Evolutionary conservation across 2,888 invertebrate genomes (phyloP).

Genomic region (Oscheius sp.): DNA sequence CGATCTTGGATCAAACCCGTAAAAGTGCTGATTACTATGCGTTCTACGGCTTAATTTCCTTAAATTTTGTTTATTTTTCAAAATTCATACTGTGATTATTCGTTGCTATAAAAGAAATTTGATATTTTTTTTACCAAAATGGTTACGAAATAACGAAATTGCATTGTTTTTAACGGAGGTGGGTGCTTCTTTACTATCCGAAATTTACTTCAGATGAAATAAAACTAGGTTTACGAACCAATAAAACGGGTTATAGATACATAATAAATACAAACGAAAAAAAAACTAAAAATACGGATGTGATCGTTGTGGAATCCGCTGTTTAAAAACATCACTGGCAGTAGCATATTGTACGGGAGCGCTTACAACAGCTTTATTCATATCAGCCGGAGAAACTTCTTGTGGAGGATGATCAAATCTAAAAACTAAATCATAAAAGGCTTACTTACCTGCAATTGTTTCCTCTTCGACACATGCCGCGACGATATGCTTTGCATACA

Average conservation of each 20-base stretch:
- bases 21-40: too few species aligned
- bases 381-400: constrained; percentile 6
- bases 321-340: constrained; percentile 1
- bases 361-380: constrained; percentile 5
- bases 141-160: too few species aligned
- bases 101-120: too few species aligned
- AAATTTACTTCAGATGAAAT: too few species aligned
- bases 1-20: too few species aligned
- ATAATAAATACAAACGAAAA: not conserved
- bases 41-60: too few species aligned
- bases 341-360: constrained; percentile 16
- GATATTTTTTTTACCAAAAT: too few species aligned
- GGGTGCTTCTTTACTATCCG: too few species aligned
- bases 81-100: too few species aligned
- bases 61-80: too few species aligned
- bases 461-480: constrained; percentile 11
- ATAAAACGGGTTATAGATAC: not conserved
- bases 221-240: not conserved
- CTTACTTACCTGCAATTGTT: constrained; percentile 18
- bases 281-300: not conserved
- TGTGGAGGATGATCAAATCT: constrained; percentile 24
- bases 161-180: too few species aligned
- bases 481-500: constrained; percentile 13
- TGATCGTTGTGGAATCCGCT: not conserved
- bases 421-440: not conserved